These are phyloP conservation scores for Rhynchophorus ferrugineus DNA, from an alignment of 1,140 invertebrate genomes.

Conservation along the genomic window DNA sequence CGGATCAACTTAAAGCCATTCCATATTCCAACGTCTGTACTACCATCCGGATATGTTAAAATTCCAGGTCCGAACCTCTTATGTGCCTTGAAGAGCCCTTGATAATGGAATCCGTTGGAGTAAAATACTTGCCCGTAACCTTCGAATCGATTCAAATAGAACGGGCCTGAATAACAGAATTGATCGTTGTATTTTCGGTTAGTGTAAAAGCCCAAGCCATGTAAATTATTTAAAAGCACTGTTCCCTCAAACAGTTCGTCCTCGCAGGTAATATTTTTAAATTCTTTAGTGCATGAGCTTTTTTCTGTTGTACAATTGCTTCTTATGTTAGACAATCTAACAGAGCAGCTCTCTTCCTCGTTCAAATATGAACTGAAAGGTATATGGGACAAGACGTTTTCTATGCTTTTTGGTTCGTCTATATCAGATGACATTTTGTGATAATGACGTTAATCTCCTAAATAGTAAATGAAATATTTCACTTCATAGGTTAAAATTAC, in stretches of 20 bases:
- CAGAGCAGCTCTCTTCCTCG: too few relatives aligned
- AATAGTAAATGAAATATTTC: too few relatives aligned
- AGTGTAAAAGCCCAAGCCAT: conserved; percentile 43
- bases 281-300: too few relatives aligned
- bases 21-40: conserved; percentile 47
- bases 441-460: too few relatives aligned
- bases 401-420: too few relatives aligned
- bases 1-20: conserved; percentile 39
- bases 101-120: conserved; percentile 39
- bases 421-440: too few relatives aligned
- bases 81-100: conserved; percentile 43
- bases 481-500: too few relatives aligned
- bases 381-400: too few relatives aligned
- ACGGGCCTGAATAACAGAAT: conserved; percentile 43
- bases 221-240: conserved; percentile 40
- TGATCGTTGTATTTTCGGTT: conserved; percentile 31
- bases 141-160: conserved; percentile 45
- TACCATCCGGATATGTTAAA: conserved; percentile 38
- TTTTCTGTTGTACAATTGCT: too few relatives aligned
- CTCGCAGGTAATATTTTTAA: conserved; percentile 26
- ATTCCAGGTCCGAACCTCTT: conserved; percentile 46
- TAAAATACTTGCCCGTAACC: conserved; percentile 46
- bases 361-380: too few relatives aligned
- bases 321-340: too few relatives aligned
- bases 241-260: conserved; percentile 34